Evolutionary conservation across 2,113 vertebrate genomes (phyloP), one percentile per base, ranked within the genome.

Genomic region (Lepus timidus): DNA sequence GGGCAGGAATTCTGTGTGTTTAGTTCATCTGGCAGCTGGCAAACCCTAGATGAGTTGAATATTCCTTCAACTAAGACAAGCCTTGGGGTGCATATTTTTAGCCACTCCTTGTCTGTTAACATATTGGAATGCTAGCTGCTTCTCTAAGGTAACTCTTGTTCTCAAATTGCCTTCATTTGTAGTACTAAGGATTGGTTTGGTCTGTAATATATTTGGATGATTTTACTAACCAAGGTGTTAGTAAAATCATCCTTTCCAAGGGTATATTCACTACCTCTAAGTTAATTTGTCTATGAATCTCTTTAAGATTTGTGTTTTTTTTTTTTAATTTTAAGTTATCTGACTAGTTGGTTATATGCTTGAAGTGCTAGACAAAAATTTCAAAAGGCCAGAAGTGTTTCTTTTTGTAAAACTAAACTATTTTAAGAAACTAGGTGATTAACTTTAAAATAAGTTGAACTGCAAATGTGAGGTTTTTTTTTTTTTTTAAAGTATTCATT

Each of bases 331-430:
- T 90, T 29, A 84, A 39, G 52, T 67, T 13, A 74, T 65, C 36
- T 29, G 55, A 82, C 51, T 93, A 79, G 52, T 79, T 93, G 61
- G 20, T 65, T 89, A 33, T 81, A 39, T 79, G 58, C 29, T 91
- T 84, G 31, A 86, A 70, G 74, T 90, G 29, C 14, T 90, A 92
- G 68, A 33, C 33, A 49, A 49, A 93, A 88, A 52, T 79, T 88
- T 82, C 51, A 52, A 58, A 95, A 65, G 75, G 12, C 33, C 25
- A 68, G 36, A 78, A 71, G 65, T 94, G 68, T 39, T 92, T 76
- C 31, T 90, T 93, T 95, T 85, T 87, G 9, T 36, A 81, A 96
- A 94, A 85, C 52, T 68, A 58, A 61, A 76, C n/a, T 82, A 51
- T 93, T 82, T 65, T 55, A 93, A 87, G 49, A 89, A 70, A 83